Evolutionary conservation across 2,113 vertebrate species (phyloP), one percentile per base, ranked within the genome.

Genomic region (Rhabdomys dilectus): DNA sequence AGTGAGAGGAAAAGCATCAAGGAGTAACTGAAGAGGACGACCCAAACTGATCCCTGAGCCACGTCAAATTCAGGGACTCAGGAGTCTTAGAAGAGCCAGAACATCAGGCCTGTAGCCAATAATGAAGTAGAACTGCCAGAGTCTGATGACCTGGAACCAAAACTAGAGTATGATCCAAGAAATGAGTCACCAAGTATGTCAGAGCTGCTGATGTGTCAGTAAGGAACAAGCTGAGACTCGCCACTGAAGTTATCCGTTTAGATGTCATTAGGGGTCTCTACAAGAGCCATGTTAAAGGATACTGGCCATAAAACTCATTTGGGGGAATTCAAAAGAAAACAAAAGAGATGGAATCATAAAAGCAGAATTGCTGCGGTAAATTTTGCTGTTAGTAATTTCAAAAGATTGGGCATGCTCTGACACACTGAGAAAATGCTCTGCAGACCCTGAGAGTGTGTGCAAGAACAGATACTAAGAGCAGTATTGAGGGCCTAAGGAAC

Each of bases 121-220:
- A 22, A 64, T 36, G 36, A 94, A n/a, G 16, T 62, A 58, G 68
- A 90, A 72, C 60, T 60, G 45, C 76, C 31, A 48, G 81, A 72
- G 48, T 36, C 62, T 88, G n/a, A 62, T 73, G 26, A 84, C 15
- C 53, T 72, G 19, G 31, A 93, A 93, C 90, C 31, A 45, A 48
- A 78, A 87, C 19, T 70, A 90, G 72, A 95, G 72, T 72, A 36
- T 72, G 51, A 93, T 24, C 80, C 45, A 64, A 73, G 60, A n/a
- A 78, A 19, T 16, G n/a, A 88, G 75, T 56, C n/a, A 56, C 29
- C 36, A 24, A 2, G 31, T 36, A 4, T 77, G n/a, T 66, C 60
- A 64, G 53, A 68, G 12, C 60, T 24, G 60, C 42, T 48, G 24
- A 56, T 2, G 86, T 24, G 45, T 42, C 85, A n/a, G 22, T 62